A percentile compares a stretch with the other conserved stretches of the same genome.
Conservation (phyloP, 2,797 vertebrate genomes). For the Gouania willdenowi region DNA sequence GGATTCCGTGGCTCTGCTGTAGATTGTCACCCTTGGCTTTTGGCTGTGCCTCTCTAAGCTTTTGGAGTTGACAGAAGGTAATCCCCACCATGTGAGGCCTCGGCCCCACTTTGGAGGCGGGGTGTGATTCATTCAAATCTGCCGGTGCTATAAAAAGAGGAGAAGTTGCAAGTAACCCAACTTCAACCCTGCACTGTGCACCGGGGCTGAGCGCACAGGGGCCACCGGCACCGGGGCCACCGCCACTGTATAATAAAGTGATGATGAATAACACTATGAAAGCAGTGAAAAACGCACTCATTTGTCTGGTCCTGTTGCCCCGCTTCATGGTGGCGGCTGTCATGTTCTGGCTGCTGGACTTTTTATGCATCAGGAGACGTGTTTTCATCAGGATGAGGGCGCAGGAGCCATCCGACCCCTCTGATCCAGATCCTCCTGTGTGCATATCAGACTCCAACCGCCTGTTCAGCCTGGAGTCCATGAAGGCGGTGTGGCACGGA, state of each 20-base stretch:
- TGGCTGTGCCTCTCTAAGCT: conserved; percentile 44
- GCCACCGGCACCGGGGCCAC: conserved; percentile 28
- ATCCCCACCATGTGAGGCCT: conserved; percentile 92
- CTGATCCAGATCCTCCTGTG: conserved; percentile 85
- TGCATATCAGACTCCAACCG: conserved; percentile 93
- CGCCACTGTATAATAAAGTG: conserved; percentile 21
- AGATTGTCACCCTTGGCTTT: conserved; percentile 26
- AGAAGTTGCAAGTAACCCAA: conserved; percentile 75
- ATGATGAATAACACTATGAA: conserved; percentile 83
- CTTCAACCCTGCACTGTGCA: conserved; percentile 59
- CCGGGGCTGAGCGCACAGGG: too few relatives aligned
- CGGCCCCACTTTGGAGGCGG: conserved; percentile 87
- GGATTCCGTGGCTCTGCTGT: too few relatives aligned
- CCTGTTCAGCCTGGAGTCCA: conserved; percentile 89
- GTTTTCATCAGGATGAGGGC: conserved; percentile 73
- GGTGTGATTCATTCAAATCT: conserved; percentile 90
- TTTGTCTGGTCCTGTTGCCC: conserved; percentile 87
- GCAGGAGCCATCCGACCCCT: conserved; percentile 70
- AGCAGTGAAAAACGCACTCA: conserved; percentile 84
- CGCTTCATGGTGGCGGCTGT: conserved; percentile 90
- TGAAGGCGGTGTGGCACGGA: conserved; percentile 93
- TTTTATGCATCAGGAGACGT: conserved; percentile 90
- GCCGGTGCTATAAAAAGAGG: conserved; percentile 86
- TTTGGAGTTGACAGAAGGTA: conserved; percentile 80
- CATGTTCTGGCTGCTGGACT: conserved; percentile 94